Base-by-base conservation (phyloP, 2,888 invertebrate genomes). In the Asteroscopus sphinx region DNA sequence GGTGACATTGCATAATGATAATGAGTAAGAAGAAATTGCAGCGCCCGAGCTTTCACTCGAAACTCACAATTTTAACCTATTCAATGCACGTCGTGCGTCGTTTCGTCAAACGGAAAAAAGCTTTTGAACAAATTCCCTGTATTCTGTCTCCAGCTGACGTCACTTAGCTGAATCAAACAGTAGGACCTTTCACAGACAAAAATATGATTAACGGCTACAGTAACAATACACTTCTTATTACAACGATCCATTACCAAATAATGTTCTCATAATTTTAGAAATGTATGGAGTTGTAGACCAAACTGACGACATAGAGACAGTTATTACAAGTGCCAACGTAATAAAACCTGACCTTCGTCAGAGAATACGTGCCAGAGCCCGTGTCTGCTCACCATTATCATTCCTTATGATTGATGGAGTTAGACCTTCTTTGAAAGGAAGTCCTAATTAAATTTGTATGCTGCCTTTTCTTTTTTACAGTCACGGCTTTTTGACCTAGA, bases 351-450 rank as follows among this genome's bases (percentile, higher is more conserved):
- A 77, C 82, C 83, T 85, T 82, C 76, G 32, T 53, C 42, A 17
- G 33, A 42, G 46, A 47, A 49, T 64, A 78, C 79, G 77, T 80
- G 80, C 72, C 76, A 46, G 65, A 48, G 49, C 52, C 56, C 44
- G 61, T 65, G 68, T 62, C 56, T 66, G 67, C 65, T 73, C 77
- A 58, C 61, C 76, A 79, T 71, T 79, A 74, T 77, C 73, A 74
- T 59, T 61, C 65, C 68, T 73, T 37, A 51, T 79, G 77, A 81
- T 79, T 70, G 64, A 83, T 80, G 51, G 51, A 64, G 53, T 68
- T 52, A 70, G 42, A 55, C 68, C 70, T 68, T 68, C 46, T 57
- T 63, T 63, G 28, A 48, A 64, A 67, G 35, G 45, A 65, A 33
- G 41, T 60, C 52, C 47, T 69, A 71, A 78, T 79, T 68, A 59